A percentile compares a stretch with the other conserved stretches of the same genome.
These are phyloP conservation scores for Catharus minimus DNA, from an alignment of 2,113 vertebrate genomes.

Conservation along the genomic window DNA sequence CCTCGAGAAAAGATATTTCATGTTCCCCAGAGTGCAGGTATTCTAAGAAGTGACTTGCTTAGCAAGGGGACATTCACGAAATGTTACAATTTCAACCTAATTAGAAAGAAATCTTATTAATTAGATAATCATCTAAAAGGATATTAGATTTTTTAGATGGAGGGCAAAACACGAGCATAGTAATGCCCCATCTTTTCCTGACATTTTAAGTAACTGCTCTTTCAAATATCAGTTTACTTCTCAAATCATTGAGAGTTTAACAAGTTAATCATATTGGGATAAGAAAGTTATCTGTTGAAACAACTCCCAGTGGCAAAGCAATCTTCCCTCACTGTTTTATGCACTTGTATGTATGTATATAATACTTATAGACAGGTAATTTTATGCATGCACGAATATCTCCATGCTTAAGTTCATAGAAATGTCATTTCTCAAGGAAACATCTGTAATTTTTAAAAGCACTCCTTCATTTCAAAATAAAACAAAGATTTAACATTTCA, in stretches of 20 bases:
- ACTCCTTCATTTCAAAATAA: background rate
- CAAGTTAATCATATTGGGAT: background rate
- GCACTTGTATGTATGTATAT: background rate
- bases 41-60: slow-evolving; percentile 56
- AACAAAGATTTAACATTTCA: background rate
- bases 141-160: slow-evolving; percentile 50
- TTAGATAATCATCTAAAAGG: slow-evolving; percentile 51
- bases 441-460: background rate
- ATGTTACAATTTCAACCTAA: slow-evolving; percentile 71
- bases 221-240: background rate
- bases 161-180: slow-evolving; percentile 21
- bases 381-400: background rate
- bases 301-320: background rate
- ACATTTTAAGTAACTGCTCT: background rate
- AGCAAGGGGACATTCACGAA: slow-evolving; percentile 50
- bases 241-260: background rate
- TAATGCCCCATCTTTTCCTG: background rate
- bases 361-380: background rate
- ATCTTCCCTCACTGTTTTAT: background rate
- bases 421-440: background rate
- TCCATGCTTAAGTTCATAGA: background rate
- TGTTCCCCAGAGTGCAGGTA: slow-evolving; percentile 42
- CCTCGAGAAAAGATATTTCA: slow-evolving; percentile 44
- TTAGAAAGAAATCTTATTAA: slow-evolving; percentile 68
- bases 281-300: background rate